Evolutionary conservation across 2,888 invertebrate species (phyloP).

Genomic region (Epsilonema sp.): DNA sequence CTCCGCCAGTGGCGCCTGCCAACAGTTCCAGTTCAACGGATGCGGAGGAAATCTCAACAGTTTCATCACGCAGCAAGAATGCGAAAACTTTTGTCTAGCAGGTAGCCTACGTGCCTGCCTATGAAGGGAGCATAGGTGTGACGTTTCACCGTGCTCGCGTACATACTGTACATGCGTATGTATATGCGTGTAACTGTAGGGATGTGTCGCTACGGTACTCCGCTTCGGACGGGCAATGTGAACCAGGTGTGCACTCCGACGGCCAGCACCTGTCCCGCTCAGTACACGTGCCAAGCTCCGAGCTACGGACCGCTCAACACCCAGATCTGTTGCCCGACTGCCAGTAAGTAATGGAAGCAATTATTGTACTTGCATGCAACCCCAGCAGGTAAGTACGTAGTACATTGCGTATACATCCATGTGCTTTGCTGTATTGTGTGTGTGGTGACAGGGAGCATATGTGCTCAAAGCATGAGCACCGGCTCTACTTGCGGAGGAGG

Average conservation of each 20-base stretch:
- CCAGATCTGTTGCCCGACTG: constrained; percentile 3
- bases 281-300: constrained; percentile 1
- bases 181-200: background rate
- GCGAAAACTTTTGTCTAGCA: background rate
- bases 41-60: constrained; percentile 5
- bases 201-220: constrained; percentile 3
- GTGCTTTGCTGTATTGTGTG: too few relatives aligned
- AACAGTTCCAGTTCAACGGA: background rate
- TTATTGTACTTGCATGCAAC: background rate
- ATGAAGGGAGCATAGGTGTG: too few relatives aligned
- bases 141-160: too few relatives aligned
- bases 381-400: too few relatives aligned
- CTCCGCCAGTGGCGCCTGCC: background rate
- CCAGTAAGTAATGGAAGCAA: too few relatives aligned
- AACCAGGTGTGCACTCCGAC: background rate
- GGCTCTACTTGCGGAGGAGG: too few relatives aligned
- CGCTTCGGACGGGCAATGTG: background rate
- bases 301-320: background rate
- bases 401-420: too few relatives aligned
- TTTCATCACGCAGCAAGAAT: background rate
- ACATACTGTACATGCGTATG: background rate
- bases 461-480: too few relatives aligned
- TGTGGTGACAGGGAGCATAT: too few relatives aligned
- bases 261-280: constrained; percentile 3
- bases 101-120: too few relatives aligned